Percentiles rank a stretch among this genome's conserved stretches.
Conservation (phyloP, 2,888 invertebrate genomes). For the Yponomeuta malinellus region DNA sequence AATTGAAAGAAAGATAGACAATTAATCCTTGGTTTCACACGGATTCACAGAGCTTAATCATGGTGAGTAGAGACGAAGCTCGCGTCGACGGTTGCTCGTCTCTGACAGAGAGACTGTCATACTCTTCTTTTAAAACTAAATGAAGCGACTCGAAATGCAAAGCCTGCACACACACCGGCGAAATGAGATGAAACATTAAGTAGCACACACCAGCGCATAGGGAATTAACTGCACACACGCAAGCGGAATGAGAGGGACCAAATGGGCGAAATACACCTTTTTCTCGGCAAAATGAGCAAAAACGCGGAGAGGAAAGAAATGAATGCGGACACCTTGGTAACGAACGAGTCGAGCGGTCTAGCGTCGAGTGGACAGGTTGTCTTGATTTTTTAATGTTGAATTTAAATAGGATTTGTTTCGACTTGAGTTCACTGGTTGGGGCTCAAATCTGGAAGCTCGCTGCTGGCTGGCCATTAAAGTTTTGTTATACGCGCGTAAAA, state of each 20-base stretch:
- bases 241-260: conserved; percentile 20
- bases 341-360: conserved; percentile 20
- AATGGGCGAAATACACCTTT: conserved; percentile 26
- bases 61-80: too few relatives aligned
- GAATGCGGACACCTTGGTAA: conserved; percentile 29
- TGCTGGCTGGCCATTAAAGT: too few relatives aligned
- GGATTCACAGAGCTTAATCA: too few relatives aligned
- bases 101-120: too few relatives aligned
- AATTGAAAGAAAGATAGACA: too few relatives aligned
- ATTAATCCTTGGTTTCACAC: too few relatives aligned
- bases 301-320: conserved; percentile 36
- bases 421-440: neutral
- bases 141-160: neutral
- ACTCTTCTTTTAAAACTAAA: neutral
- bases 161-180: neutral
- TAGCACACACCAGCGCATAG: conserved; percentile 2
- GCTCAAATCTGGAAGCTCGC: neutral
- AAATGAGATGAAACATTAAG: conserved; percentile 3
- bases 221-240: conserved; percentile 8
- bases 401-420: conserved; percentile 10
- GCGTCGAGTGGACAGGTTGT: neutral
- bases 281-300: conserved; percentile 25
- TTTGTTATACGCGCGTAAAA: too few relatives aligned
- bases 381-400: conserved; percentile 9
- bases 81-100: too few relatives aligned